Base-by-base conservation (phyloP, 2,888 invertebrate species). In the Fragum sueziense region DNA sequence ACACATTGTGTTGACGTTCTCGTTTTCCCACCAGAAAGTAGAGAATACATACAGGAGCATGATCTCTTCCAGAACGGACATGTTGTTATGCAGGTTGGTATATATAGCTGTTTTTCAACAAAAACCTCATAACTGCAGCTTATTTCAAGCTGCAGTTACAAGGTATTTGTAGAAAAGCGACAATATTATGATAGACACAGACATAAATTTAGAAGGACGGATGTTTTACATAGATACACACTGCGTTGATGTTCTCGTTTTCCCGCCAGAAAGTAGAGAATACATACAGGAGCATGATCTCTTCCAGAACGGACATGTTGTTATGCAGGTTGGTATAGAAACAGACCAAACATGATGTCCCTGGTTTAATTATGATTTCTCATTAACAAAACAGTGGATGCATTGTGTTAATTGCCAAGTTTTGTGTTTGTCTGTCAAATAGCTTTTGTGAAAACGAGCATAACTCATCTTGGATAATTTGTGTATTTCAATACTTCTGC, bases 301-400 rank as follows among this genome's bases (percentile, higher is more conserved):
- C 20, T 79, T 91, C 9, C 80, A 80, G n/a, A 65, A 80, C 11
- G 91, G 91, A 27, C 85, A 87, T 29, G 76, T 92, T 17, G 89
- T 92, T n/a, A 84, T 91, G 70, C 92, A 93, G 92, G 93, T 92
- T 76, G 41, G 75, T 41, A 33, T 9, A n/a, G n/a, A n/a, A n/a
- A n/a, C n/a, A n/a, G n/a, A n/a, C n/a, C n/a, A n/a, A n/a, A n/a
- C n/a, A n/a, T n/a, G n/a, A n/a, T n/a, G n/a, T n/a, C n/a, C n/a
- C n/a, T n/a, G n/a, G n/a, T n/a, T n/a, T n/a, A n/a, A n/a, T n/a
- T n/a, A n/a, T n/a, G n/a, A n/a, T n/a, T n/a, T n/a, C n/a, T n/a
- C n/a, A n/a, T n/a, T n/a, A n/a, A n/a, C n/a, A n/a, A n/a, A n/a
- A n/a, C n/a, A n/a, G n/a, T n/a, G n/a, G n/a, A n/a, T n/a, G n/a